Conservation (phyloP, 1,140 invertebrate genomes). For the Drosophila orena region DNA sequence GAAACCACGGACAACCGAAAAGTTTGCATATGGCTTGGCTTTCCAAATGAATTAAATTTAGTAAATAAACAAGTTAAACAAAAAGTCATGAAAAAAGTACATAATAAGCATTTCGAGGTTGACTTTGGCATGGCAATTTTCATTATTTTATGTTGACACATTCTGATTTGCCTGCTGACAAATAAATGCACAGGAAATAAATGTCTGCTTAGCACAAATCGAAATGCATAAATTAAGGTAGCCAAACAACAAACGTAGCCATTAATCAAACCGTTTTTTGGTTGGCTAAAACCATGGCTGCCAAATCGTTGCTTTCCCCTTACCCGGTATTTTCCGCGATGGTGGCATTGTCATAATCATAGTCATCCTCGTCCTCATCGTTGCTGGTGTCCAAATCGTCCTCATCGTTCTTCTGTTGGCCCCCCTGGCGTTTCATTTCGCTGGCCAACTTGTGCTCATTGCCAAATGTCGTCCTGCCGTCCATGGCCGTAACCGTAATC, state of each 20-base stretch:
- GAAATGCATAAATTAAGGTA: background rate
- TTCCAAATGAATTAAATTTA: background rate
- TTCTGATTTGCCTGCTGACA: background rate
- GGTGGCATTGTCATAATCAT: constrained; percentile 65
- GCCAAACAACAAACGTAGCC: background rate
- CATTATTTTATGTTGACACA: too few relatives aligned
- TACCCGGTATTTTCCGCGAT: constrained; percentile 61
- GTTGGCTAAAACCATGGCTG: background rate
- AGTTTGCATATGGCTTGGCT: too few relatives aligned
- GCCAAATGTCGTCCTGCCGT: constrained; percentile 50
- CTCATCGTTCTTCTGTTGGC: constrained; percentile 47
- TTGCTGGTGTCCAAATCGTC: constrained; percentile 66
- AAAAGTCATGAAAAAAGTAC: too few relatives aligned
- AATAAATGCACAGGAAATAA: background rate
- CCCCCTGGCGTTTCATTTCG: constrained; percentile 57
- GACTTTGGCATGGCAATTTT: too few relatives aligned
- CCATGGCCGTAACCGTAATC: constrained; percentile 12
- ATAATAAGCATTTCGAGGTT: too few relatives aligned
- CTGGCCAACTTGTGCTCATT: constrained; percentile 57
- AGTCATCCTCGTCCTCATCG: constrained; percentile 72
- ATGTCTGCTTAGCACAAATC: background rate
- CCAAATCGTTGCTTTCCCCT: constrained; percentile 7
- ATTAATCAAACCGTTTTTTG: constrained; percentile 1
- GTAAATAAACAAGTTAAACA: too few relatives aligned
- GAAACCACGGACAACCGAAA: too few relatives aligned